Evolutionary conservation across 2,888 invertebrate genomes (phyloP), one percentile per base, ranked within the genome.

Genomic region (Athalia circularis): DNA sequence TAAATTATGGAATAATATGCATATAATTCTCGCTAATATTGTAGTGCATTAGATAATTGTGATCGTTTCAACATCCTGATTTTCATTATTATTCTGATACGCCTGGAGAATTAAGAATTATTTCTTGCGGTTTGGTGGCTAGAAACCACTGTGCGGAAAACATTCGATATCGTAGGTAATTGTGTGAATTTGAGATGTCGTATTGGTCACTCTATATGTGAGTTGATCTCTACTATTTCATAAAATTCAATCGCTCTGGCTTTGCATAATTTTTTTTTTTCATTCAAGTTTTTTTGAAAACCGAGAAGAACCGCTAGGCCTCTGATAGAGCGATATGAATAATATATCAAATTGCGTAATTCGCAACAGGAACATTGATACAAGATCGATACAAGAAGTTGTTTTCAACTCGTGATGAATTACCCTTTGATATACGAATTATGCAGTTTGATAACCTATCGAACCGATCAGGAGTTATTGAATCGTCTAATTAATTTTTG

Each of bases 161-260:
- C 15, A 9, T 45, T 9, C n/a, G 45, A 72, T 48, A 54, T 68
- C n/a, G 11, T 43, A 70, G 13, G 57, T 72, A 9, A 59, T 59
- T 72, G 13, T 15, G 72, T 8, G 59, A 72, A 72, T 72, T 72
- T 8, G 72, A 72, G 72, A 72, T 43, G 43, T 15, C 29, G 15
- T 29, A 29, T 29, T 29, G 59, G 72, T 59, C 72, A 72, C 47
- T 8, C n/a, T 47, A 72, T 72, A 72, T 57, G 11, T 13, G 43
- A 72, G 45, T 11, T 13, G 0, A 3, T 11, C 57, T 72, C 59
- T 47, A 13, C 43, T 7, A 13, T 72, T 72, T 29, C 72, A 59
- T 57, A 72, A 72, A 59, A 59, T 11, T 47, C 5, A 43, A 59
- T n/a, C 54, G 29, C 29, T 29, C 29, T 2, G 29, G 29, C 29